Base-by-base conservation (phyloP, 1,140 invertebrate genomes). In the Drosophila baimaii region DNA sequence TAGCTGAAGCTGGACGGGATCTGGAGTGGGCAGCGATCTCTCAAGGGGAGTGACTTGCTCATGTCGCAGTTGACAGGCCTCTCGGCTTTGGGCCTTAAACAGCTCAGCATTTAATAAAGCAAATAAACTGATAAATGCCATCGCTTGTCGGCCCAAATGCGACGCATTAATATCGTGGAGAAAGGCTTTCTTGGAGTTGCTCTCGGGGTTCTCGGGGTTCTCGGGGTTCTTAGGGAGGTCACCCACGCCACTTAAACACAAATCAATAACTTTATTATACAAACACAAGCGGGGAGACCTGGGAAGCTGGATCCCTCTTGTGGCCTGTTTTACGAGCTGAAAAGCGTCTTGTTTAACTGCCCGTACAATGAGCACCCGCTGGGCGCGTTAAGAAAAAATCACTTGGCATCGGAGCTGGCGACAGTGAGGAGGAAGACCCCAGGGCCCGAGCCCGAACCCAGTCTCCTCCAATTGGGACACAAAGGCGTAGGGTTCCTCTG, bases 291-390 rank as follows among this genome's bases (percentile, higher is more conserved):
- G 41, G 47, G 37, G 58, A 39, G 27, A 55, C 23, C 29, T 21
- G 58, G 46, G 44, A 25, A 52, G 43, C 31, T 43, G 15, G 55
- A 65, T 52, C 35, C 37, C 52, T 19, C 69, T 76, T 58, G 65
- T 64, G 75, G 58, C 84, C 58, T 83, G 84, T 77, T 89, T 88
- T 88, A 88, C 77, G 83, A 88, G 83, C 83, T 88, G 83, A 88
- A 88, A 88, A 88, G 83, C 83, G 80, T 88, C 83, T 88, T 88
- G 84, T 89, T 88, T 88, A 89, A 89, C 83, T 83, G 83, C 72
- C 77, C 56, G 80, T 56, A 88, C 83, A 88, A 88, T 89, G 77
- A 70, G 77, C 84, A 61, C 83, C 84, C 77, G 83, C 83, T 88
- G 83, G 46, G 83, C 72, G 83, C 77, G 84, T 83, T 88, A 89